Base-by-base conservation (phyloP, 1,140 invertebrate genomes). In the Brachionus sp. region DNA sequence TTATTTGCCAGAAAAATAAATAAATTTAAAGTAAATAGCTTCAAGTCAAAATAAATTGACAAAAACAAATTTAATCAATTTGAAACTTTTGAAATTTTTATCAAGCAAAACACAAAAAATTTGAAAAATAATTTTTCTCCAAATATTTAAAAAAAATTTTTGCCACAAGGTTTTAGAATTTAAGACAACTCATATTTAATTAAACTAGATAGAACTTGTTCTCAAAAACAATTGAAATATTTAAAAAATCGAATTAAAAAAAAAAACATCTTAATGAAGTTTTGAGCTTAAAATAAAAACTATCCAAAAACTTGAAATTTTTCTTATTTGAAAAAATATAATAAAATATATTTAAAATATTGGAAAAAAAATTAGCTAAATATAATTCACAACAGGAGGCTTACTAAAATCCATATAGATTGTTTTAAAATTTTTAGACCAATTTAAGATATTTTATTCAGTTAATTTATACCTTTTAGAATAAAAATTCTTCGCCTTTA, bases 11-110 rank as follows among this genome's bases (percentile, higher is more conserved):
- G 16, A 57, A 57, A 57, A 57, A 57, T 19, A 57, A 57, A 57
- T 16, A 50, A 50, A 50, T 50, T 57, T 25, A 19, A 16, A 57
- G 19, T 57, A 57, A 57, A 57, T 57, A 57, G 50, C 50, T 57
- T 19, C 19, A 9, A 9, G 50, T 16, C n/a, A 57, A 57, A 57
- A 57, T 57, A 19, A 57, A 57, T 57, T 57, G 50, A 57, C 50
- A 57, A 57, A 57, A 57, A 57, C 50, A 57, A 57, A 57, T 57
- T 57, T 57, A 57, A 57, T 57, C 50, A 57, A 57, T 57, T 57
- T 57, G 50, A 57, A 7, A 19, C 19, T 57, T 57, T 57, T 57
- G 5, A 25, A 2, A 57, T 57, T 19, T 57, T 57, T n/a, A 57
- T 57, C 16, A 23, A 57, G 7, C 16, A 25, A 19, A 7, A 19